phyloP scores from a whole-genome alignment of 2,113 vertebrate genomes.

The Nannospalax galili region DNA sequence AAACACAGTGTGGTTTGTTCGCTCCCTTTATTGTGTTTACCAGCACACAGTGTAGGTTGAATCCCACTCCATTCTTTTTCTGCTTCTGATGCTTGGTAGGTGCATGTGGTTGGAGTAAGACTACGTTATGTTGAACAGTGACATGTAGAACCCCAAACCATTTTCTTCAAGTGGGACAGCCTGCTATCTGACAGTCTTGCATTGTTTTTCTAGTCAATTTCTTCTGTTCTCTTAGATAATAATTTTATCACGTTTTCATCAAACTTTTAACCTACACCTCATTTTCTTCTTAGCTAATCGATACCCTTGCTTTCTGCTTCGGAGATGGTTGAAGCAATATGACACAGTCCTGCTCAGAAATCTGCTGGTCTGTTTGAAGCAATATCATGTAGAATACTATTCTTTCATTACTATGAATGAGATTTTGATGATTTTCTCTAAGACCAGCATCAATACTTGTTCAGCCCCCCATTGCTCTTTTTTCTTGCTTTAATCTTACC shows the following conservation, averaged over 20 bases:
- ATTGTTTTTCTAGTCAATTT: background rate
- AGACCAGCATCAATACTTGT: background rate
- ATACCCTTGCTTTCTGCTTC: background rate
- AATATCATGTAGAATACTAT: background rate
- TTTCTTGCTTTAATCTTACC: background rate
- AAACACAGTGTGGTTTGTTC: background rate
- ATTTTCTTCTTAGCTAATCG: background rate
- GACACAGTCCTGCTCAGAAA: background rate
- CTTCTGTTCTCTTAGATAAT: background rate
- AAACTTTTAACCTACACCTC: background rate
- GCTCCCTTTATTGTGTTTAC: background rate
- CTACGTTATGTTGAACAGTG: background rate
- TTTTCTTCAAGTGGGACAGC: background rate
- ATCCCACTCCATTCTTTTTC: background rate
- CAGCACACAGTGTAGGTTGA: background rate
- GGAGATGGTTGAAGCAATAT: background rate
- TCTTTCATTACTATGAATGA: background rate
- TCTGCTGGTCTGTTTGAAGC: background rate
- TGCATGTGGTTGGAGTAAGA: background rate
- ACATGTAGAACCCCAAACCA: background rate
- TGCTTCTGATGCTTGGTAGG: background rate
- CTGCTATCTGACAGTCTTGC: background rate
- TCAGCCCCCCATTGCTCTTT: background rate
- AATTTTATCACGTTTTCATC: background rate
- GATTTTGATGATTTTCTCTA: conserved; percentile 17